Conservation (phyloP, 2,888 invertebrate genomes). For the Gnatocerus cornutus region DNA sequence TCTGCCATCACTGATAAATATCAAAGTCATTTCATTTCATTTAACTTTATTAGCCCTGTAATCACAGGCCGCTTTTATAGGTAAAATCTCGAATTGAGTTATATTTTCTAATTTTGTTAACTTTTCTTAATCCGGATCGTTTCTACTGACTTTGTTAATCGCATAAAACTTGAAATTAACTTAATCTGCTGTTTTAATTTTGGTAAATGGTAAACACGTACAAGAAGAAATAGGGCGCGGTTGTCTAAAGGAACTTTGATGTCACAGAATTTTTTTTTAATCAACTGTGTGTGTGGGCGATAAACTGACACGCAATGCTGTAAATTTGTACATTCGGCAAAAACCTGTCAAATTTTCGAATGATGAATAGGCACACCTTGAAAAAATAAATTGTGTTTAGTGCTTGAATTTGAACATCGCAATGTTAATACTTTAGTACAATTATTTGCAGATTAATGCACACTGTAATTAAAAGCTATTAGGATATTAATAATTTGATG, state of each 20-base stretch:
- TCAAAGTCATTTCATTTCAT: conserved; percentile 8
- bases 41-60: conserved; percentile 11
- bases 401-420: no score
- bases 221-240: neutral
- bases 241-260: no score
- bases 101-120: conserved; percentile 13
- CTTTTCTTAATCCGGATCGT: conserved; percentile 4
- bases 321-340: neutral
- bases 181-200: neutral
- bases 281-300: neutral
- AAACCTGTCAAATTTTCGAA: neutral
- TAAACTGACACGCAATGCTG: neutral
- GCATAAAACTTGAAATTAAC: conserved; percentile 5
- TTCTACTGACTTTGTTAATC: conserved; percentile 4
- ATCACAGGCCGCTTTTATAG: neutral
- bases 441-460: no score
- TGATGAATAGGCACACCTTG: neutral
- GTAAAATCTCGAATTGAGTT: conserved; percentile 2
- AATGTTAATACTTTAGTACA: no score
- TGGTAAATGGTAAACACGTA: neutral
- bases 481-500: no score
- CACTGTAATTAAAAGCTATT: no score
- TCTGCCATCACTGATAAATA: conserved; percentile 4
- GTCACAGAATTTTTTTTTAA: neutral
- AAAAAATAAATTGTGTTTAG: no score